Percentiles rank a stretch among this genome's conserved stretches.
Evolutionary conservation across 2,888 invertebrate genomes (phyloP).

Genomic region (Clepsis dumicolana): DNA sequence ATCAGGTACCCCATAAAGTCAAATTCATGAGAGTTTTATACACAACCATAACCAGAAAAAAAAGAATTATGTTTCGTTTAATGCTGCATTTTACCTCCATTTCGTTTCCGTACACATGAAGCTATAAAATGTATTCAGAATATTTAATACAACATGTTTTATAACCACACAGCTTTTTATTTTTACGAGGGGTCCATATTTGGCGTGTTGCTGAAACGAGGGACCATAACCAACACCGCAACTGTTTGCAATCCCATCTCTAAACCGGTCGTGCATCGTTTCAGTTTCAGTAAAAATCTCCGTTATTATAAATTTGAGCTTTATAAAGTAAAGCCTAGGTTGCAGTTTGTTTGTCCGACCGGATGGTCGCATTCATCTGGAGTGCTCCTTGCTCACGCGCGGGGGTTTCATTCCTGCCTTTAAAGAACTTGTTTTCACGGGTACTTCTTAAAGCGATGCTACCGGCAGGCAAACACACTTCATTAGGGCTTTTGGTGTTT

Average conservation of each 20-base stretch:
- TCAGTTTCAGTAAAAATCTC: constrained; percentile 56
- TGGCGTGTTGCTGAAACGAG: constrained; percentile 79
- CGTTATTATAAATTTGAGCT: constrained; percentile 54
- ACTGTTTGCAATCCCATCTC: constrained; percentile 77
- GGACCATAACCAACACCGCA: constrained; percentile 80
- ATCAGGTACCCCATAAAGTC: background rate
- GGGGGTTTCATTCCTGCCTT: constrained; percentile 73
- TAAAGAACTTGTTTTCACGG: constrained; percentile 71
- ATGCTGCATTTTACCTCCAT: constrained; percentile 26
- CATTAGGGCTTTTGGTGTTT: constrained; percentile 59
- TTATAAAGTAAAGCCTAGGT: constrained; percentile 54
- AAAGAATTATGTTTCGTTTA: background rate
- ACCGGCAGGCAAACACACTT: constrained; percentile 63
- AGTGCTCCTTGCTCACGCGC: constrained; percentile 66
- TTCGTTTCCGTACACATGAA: constrained; percentile 25
- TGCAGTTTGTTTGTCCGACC: constrained; percentile 52
- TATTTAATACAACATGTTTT: constrained; percentile 62
- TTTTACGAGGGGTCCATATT: constrained; percentile 81
- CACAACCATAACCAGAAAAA: constrained; percentile 18
- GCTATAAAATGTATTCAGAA: constrained; percentile 35
- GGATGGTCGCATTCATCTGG: constrained; percentile 64
- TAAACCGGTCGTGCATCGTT: constrained; percentile 66
- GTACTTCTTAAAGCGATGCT: constrained; percentile 61
- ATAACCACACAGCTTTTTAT: constrained; percentile 74
- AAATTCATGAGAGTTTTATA: constrained; percentile 8